Conservation (phyloP, 2,888 invertebrate genomes). For the Spilosoma lubricipeda region DNA sequence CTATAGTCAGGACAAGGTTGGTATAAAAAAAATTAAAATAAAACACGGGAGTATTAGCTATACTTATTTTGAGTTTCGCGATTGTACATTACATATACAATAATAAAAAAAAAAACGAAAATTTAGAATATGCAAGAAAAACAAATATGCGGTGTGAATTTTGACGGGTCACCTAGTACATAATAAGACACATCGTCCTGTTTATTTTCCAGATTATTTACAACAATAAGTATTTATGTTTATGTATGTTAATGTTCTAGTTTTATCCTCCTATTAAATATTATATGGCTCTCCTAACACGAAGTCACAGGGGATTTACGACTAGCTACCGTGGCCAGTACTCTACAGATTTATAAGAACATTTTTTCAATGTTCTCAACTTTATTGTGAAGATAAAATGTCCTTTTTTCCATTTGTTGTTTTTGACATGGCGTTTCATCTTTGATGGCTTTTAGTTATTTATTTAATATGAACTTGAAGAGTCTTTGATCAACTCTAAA, state of each 20-base stretch:
- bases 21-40: no score
- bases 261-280: not conserved
- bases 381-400: conserved; percentile 61
- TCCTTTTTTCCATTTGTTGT: conserved; percentile 65
- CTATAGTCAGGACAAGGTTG: no score
- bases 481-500: conserved; percentile 51
- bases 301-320: conserved; percentile 63
- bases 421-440: conserved; percentile 71
- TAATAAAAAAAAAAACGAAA: no score
- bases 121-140: no score
- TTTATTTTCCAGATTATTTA: not conserved
- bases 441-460: conserved; percentile 54
- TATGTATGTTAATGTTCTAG: not conserved
- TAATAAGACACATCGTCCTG: no score
- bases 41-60: no score
- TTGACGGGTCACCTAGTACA: no score
- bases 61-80: no score
- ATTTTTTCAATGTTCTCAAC: conserved; percentile 58
- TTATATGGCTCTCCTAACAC: conserved; percentile 37
- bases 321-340: conserved; percentile 65
- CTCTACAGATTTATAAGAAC: conserved; percentile 57
- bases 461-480: conserved; percentile 36
- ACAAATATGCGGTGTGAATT: no score
- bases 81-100: no score
- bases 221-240: not conserved